Conservation (phyloP, 2,113 vertebrate species). For the Thunnus maccoyii region DNA sequence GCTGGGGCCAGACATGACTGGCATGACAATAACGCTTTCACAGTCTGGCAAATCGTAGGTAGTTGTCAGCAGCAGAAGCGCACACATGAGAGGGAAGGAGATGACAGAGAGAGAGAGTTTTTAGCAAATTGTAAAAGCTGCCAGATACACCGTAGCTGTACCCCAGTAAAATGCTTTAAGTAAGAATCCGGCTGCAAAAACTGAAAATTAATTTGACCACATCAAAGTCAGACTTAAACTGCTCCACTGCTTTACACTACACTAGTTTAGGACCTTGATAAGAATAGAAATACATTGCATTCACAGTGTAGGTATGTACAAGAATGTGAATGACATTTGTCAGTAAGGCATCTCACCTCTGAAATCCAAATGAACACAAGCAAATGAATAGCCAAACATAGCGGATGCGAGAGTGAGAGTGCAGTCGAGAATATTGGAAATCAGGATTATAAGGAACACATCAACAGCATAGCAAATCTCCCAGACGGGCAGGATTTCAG, state of each 20-base stretch:
- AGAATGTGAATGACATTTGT: slow-evolving; percentile 11
- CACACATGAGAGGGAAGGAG: slow-evolving; percentile 20
- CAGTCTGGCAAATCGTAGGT: slow-evolving; percentile 48
- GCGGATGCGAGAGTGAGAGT: slow-evolving; percentile 8
- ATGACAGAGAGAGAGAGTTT: slow-evolving; percentile 45
- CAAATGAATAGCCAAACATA: slow-evolving; percentile 27
- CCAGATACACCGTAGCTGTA: slow-evolving; percentile 20
- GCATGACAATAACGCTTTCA: slow-evolving; percentile 64
- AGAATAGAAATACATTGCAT: slow-evolving; percentile 19
- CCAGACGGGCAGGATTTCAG: slow-evolving; percentile 62
- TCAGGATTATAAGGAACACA: slow-evolving; percentile 62
- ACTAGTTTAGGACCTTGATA: slow-evolving; percentile 24
- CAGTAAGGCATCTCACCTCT: neutral
- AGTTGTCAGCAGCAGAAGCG: slow-evolving; percentile 39
- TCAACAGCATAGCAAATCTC: slow-evolving; percentile 46
- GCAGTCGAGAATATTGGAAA: slow-evolving; percentile 22
- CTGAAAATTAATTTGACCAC: slow-evolving; percentile 32
- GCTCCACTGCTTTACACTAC: slow-evolving; percentile 7
- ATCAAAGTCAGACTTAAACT: slow-evolving; percentile 36
- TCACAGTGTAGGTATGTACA: neutral
- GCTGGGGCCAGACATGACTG: slow-evolving; percentile 71
- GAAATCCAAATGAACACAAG: slow-evolving; percentile 17
- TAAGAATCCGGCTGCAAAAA: slow-evolving; percentile 14
- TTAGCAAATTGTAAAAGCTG: slow-evolving; percentile 48
- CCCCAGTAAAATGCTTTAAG: slow-evolving; percentile 38